A percentile compares a stretch with the other conserved stretches of the same genome.
Conservation (phyloP, 2,113 vertebrate genomes). For the Gulo gulo region DNA sequence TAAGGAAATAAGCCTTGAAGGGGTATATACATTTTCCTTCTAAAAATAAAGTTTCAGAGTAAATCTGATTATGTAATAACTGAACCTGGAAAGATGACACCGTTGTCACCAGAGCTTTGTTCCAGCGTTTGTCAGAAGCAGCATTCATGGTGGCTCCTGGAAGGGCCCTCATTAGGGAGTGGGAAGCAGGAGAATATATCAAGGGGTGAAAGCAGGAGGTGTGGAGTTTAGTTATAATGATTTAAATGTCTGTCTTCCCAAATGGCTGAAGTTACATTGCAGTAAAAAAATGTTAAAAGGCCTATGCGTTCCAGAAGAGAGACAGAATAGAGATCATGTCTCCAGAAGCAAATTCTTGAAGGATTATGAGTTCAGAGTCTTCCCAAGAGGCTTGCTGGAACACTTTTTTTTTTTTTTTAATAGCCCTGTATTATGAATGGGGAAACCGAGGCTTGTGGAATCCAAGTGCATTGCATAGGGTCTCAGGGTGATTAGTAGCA, state of each 20-base stretch:
- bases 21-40: neutral
- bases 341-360: neutral
- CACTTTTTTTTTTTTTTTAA: neutral
- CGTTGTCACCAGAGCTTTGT: neutral
- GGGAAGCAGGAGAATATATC: neutral
- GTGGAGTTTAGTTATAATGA: neutral
- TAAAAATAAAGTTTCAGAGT: neutral
- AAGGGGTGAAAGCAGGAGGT: neutral
- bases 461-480: fast-evolving
- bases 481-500: neutral
- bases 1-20: neutral
- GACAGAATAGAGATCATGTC: neutral
- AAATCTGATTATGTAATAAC: neutral
- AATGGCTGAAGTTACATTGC: neutral
- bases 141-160: neutral
- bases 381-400: neutral
- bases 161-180: neutral
- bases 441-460: neutral
- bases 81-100: neutral
- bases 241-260: neutral
- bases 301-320: neutral
- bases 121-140: neutral
- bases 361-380: neutral
- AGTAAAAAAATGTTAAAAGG: neutral
- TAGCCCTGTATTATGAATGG: neutral